Evolutionary conservation across 2,113 vertebrate species (phyloP), one percentile per base, ranked within the genome.

Genomic region (Cygnus buccinator): DNA sequence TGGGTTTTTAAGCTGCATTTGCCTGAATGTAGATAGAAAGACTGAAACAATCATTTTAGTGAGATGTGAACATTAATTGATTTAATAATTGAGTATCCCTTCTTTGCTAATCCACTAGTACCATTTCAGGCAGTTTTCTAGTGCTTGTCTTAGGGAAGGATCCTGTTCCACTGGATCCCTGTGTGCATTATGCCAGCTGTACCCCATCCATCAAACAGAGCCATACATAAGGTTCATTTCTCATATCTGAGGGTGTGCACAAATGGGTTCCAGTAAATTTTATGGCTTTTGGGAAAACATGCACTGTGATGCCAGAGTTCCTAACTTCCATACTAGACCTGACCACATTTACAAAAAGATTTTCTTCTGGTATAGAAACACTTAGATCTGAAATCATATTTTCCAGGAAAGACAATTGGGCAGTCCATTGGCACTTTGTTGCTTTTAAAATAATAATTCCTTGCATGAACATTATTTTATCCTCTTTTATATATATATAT

Each of bases 331-430:
- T 37, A 13, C 4, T 52, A 50, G 52, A 55, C 33, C 37, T 78
- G 61, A 59, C 43, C 39, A 55, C 25, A 39, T 93, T 78, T 78
- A 65, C 61, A 35, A 63, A 67, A 61, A 67, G 4, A 74, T 63
- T 94, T 84, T 28, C 35, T 78, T 87, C 28, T 84, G 50, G 35
- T 66, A 9, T 65, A 0, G 0, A 67, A 81, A 70, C 0, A 1
- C 48, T 68, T 57, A 46, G 25, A 79, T 35, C 48, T 76, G 67
- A 93, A 31, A 4, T 77, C 0, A 70, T 71, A 5, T 74, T 78
- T 83, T 77, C 46, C 63, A 37, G 79, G n/a, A 92, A 80, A 54
- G 28, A 63, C 10, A 74, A 74, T 25, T 21, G 33, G 31, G 17
- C 11, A 48, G 9, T 74, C 11, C 15, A 29, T 50, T 46, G 67